Base-by-base conservation (phyloP, 2,888 invertebrate genomes). In the Heliconius ismenius region DNA sequence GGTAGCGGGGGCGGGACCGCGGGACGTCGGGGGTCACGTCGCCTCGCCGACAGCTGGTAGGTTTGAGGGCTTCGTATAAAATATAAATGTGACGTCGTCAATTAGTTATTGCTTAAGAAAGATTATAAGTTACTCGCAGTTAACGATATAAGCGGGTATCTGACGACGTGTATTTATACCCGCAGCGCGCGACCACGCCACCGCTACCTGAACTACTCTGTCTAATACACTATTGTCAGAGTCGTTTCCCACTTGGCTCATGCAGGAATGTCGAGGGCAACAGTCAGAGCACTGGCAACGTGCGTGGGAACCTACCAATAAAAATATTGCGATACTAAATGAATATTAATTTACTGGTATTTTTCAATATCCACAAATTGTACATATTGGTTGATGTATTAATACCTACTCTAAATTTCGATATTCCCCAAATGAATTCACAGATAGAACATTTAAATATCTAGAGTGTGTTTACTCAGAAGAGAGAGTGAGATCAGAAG, bases 91-190 rank as follows among this genome's bases (percentile, higher is more conserved):
- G 15, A 43, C 43, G 15, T 43, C 13, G 13, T 43, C 15, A 15
- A 43, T 43, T 43, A 43, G 43, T 43, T 43, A 43, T 43, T 43
- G 43, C 15, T 43, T 43, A 43, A 15, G 15, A 43, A 15, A 43
- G 4, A 43, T 43, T 43, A 15, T 43, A 43, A 43, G 1, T 43
- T 6, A 43, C 4, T 15, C 43, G 11, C 43, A 43, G 43, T 15
- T 43, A 1, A 43, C 4, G 43, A 43, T 43, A 13, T 43, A 43
- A 15, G 43, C 43, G 4, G 43, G 43, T 43, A 43, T 15, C 43
- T 15, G 43, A 43, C 1, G 43, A 49, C 68, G 76, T 62, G 62
- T 78, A 78, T 78, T 78, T 78, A 65, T 76, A 78, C 65, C 54
- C 54, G 65, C 60, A 54, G 73, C 67, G 32, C 36, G 18, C 64